Evolutionary conservation across 2,797 vertebrate species (phyloP), one percentile per base, ranked within the genome.

Genomic region (Gymnopithys bicolor): DNA sequence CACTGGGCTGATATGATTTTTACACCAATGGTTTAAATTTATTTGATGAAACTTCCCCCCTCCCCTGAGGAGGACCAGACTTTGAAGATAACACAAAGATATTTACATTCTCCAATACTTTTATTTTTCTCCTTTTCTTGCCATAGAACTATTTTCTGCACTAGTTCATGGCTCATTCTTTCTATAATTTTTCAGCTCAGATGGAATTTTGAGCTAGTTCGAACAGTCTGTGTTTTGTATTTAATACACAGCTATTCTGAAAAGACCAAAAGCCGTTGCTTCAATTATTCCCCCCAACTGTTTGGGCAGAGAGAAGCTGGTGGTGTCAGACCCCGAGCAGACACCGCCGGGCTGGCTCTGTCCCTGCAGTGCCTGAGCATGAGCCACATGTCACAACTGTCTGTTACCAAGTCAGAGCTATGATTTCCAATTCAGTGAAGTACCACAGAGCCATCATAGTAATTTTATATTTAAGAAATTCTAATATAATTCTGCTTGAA

Each of bases 361-460:
- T 25, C 81, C 37, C 68, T 66, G n/a, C 39, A 49, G 30, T 15
- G 35, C 24, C 87, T 83, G 33, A 43, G 75, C 56, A 46, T 16
- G 5, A 68, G 62, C 51, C 62, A 25, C 0, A 0, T 32, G 35
- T 37, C 51, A 25, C 2, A 5, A 37, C 22, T 64, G 81, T 33
- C 27, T 30, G 1, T 19, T 75, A 79, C 27, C 46, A 79, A 39
- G 27, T 39, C 64, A 90, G 13, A 81, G 32, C 48, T 30, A 6
- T 3, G 7, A 56, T 45, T 92, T 63, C 82, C 64, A 37, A 10
- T 49, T 67, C 74, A 59, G 8, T 71, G 16, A 46, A 33, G 46
- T 37, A 19, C 49, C 30, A 39, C 7, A 77, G 4, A 81, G 37
- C 48, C 28, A 41, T 6, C 25, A 35, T 17, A 12, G 14, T 73